Evolutionary conservation across 2,888 invertebrate species (phyloP), one percentile per base, ranked within the genome.

Genomic region (Oconnorella tubifera): DNA sequence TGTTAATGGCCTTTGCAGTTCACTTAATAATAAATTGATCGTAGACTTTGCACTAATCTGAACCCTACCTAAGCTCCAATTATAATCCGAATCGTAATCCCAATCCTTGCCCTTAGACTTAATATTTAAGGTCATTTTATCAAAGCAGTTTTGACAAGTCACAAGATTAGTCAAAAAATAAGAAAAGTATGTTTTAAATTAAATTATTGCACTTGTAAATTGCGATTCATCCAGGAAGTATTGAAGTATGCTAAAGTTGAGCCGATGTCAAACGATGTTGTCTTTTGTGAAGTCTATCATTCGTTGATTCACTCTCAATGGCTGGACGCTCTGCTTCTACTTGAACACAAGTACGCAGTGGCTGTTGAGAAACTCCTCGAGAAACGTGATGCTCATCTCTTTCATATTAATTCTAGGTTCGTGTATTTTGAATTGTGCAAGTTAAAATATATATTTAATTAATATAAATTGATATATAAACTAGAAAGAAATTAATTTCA

Each of bases 261-360:
- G 53, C 76, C 74, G 50, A 71, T 77, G 25, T 75, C 75, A 6
- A 73, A 92, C 80, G 90, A 92, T 78, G 91, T 92, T 82, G 85
- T 90, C 49, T 91, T 92, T 83, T 90, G 90, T 1, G 89, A 89
- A 2, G 90, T 91, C 28, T 92, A 92, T 80, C 91, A 92, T 79
- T 85, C 86, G 68, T 80, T 88, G 69, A 90, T 92, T 1, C 92
- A 92, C 80, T 92, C 92, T 0, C 89, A 90, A 0, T 91, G 91
- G 0, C 83, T 95, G 29, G 91, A 92, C 77, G 90, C 91, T 0
- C 90, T 96, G 77, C 85, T 96, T 27, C 90, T 91, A 75, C 88
- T 91, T 40, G 95, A 96, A 81, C 90, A 92, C 76, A 87, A 89
- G 19, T 92, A 92, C 80, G 91, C 94, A 0, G 87, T 89, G 75